Percentiles rank a stretch among this genome's conserved stretches.
These are phyloP conservation scores for Megalurothrips usitatus DNA, from an alignment of 2,888 invertebrate species.

Conservation along the genomic window DNA sequence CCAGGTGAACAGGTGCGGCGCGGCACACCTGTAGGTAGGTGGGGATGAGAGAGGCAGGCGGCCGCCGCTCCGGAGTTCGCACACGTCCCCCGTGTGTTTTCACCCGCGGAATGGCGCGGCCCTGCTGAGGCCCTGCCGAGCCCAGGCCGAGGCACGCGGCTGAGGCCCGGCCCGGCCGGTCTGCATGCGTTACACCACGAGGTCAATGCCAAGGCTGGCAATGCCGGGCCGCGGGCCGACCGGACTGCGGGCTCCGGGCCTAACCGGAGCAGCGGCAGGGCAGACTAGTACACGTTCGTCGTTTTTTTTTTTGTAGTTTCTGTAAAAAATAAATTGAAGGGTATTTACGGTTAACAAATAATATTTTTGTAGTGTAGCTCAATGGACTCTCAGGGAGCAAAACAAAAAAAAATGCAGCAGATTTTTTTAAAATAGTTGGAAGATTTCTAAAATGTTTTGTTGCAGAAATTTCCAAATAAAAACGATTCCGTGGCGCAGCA, in stretches of 20 bases:
- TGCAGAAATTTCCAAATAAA: too few species aligned
- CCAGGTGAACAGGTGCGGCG: neutral
- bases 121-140: neutral
- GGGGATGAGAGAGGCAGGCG: neutral
- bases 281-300: too few species aligned
- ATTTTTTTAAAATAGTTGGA: too few species aligned
- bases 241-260: neutral
- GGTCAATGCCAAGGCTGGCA: constrained; percentile 10
- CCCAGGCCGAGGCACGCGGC: too few species aligned
- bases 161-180: neutral
- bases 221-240: neutral
- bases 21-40: neutral
- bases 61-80: neutral
- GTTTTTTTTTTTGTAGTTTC: too few species aligned
- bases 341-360: too few species aligned
- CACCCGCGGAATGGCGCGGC: neutral
- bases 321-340: too few species aligned
- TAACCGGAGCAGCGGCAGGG: neutral
- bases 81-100: neutral
- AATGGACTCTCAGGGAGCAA: too few species aligned
- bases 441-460: too few species aligned
- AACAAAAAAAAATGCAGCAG: too few species aligned
- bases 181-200: constrained; percentile 1
- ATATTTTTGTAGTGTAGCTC: too few species aligned
- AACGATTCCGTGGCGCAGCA: too few species aligned